Base-by-base conservation (phyloP, 2,888 invertebrate genomes). In the Acheta domesticus region DNA sequence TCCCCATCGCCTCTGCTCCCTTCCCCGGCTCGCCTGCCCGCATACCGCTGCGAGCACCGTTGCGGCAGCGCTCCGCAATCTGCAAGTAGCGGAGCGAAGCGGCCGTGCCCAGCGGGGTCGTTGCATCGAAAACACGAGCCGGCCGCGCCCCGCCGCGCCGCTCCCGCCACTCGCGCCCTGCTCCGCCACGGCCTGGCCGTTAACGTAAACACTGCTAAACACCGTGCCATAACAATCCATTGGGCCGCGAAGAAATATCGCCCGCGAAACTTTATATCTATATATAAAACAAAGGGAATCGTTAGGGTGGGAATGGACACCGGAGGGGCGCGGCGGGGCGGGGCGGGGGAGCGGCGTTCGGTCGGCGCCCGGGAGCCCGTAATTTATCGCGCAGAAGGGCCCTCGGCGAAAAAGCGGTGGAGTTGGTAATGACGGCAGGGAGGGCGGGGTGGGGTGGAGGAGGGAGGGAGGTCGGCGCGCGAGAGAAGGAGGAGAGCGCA, bases 221-320 rank as follows among this genome's bases (percentile, higher is more conserved):
- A 62, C 62, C 8, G 62, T 62, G 62, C 62, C 62, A 62, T 62
- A 62, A 62, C 62, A 62, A 62, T 62, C 62, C 62, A 62, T 62
- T 62, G 62, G 62, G 3, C 62, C 62, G 14, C 62, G 62, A 62
- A 62, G 62, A 62, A 62, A 62, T 62, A 62, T 62, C n/a, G 62
- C 4, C 62, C 8, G 16, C 62, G 62, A 62, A 62, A 62, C 62
- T 62, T 62, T 62, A 62, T 62, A 62, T 62, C 62, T 62, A 62
- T 62, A 62, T 62, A 62, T 62, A 62, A 62, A 62, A 62, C 62
- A 62, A 62, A 62, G 62, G 62, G 62, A 62, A 62, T 62, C 62
- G 62, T 62, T 62, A 62, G 62, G 62, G 62, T 16, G n/a, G 62
- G 62, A 62, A 62, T 62, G 62, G 62, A 62, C 62, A 62, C 11